These are phyloP conservation scores for Chionoecetes opilio DNA, from an alignment of 1,140 invertebrate species.

Conservation along the genomic window DNA sequence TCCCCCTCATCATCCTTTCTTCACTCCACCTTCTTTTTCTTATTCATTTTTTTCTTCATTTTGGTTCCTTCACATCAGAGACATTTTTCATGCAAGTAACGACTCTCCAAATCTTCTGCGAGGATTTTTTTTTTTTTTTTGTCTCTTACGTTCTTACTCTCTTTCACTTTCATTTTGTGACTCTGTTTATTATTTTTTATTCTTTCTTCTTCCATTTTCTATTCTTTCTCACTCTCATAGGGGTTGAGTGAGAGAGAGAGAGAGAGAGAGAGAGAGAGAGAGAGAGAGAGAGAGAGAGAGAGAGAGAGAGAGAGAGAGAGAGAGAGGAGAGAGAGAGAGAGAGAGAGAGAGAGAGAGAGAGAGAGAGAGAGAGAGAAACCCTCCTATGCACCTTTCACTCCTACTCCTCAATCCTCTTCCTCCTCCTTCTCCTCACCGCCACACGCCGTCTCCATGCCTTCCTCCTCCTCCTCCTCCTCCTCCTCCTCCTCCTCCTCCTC, in stretches of 20 bases:
- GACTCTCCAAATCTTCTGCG: neutral
- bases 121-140: neutral
- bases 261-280: too few species aligned
- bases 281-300: too few species aligned
- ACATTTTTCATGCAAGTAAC: neutral
- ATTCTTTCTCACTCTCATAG: too few species aligned
- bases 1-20: neutral
- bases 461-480: neutral
- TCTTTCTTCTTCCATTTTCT: neutral
- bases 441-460: too few species aligned
- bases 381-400: neutral
- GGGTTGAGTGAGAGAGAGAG: too few species aligned
- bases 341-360: constrained; percentile 27
- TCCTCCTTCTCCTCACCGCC: neutral
- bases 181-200: neutral
- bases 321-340: constrained; percentile 18
- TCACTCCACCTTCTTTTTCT: neutral
- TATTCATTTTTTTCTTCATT: too few species aligned
- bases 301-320: too few species aligned
- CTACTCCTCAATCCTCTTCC: neutral
- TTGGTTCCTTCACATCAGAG: neutral
- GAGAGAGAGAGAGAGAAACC: neutral
- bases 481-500: neutral
- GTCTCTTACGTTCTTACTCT: neutral
- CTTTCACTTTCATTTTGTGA: neutral